A percentile compares a stretch with the other conserved stretches of the same genome.
These are phyloP conservation scores for Eubasilissa regina DNA, from an alignment of 1,140 invertebrate genomes.

Conservation along the genomic window DNA sequence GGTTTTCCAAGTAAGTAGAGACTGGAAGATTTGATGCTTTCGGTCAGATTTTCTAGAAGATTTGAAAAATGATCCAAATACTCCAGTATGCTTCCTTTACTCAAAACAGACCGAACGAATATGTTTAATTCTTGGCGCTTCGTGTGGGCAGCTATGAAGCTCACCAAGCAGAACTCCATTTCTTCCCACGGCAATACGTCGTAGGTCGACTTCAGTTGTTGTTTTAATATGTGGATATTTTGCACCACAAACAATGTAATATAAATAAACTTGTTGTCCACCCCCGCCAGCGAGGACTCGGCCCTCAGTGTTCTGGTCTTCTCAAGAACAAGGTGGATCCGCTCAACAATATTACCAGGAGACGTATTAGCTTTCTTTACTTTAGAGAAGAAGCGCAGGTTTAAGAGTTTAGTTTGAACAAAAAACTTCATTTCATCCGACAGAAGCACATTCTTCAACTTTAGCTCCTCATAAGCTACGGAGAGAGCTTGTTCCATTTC, in stretches of 20 bases:
- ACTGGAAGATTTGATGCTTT: background rate
- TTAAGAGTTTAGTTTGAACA: background rate
- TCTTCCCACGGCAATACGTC: background rate
- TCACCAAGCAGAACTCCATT: background rate
- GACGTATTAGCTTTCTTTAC: too few relatives aligned
- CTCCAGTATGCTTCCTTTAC: background rate
- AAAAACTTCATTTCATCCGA: constrained; percentile 1
- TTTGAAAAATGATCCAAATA: background rate
- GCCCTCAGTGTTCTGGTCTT: too few relatives aligned
- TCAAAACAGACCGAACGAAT: background rate
- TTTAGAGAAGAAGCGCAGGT: background rate
- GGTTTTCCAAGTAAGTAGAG: too few relatives aligned
- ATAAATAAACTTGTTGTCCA: background rate
- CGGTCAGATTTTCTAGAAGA: background rate
- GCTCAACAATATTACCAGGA: background rate
- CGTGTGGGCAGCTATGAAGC: background rate
- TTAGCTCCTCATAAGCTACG: background rate
- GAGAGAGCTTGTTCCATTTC: background rate
- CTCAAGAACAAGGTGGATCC: background rate
- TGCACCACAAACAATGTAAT: background rate
- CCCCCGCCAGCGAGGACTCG: background rate
- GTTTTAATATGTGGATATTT: too few relatives aligned
- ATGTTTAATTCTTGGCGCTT: background rate
- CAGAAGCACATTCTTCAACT: too few relatives aligned
- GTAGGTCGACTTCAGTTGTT: too few relatives aligned